phyloP scores from a whole-genome alignment of 2,888 invertebrate species.

The Steinernema carpocapsae region DNA sequence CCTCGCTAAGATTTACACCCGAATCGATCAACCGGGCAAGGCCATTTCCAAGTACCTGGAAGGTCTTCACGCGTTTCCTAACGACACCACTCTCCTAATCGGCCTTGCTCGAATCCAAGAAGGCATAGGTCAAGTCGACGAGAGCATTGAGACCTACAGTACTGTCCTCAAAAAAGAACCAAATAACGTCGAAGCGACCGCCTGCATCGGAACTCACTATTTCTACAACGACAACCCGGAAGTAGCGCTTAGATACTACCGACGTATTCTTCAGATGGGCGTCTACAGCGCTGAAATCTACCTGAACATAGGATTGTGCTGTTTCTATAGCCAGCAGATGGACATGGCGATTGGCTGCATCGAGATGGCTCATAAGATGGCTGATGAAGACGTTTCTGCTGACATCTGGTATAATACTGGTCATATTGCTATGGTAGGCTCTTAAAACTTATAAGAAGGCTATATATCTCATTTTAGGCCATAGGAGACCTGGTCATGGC shows the following conservation, averaged over 20 bases:
- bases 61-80: slow-evolving; percentile 83
- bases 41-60: slow-evolving; percentile 85
- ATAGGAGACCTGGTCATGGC: slow-evolving; percentile 83
- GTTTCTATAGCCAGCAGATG: slow-evolving; percentile 94
- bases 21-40: slow-evolving; percentile 88
- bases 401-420: slow-evolving; percentile 97
- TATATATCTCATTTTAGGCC: slow-evolving; percentile 76
- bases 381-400: slow-evolving; percentile 76
- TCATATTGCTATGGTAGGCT: slow-evolving; percentile 87
- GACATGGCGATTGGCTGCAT: slow-evolving; percentile 92
- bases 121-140: slow-evolving; percentile 75
- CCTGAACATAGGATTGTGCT: slow-evolving; percentile 78
- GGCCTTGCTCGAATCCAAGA: slow-evolving; percentile 74
- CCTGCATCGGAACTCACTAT: slow-evolving; percentile 92
- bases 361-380: slow-evolving; percentile 76
- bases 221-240: slow-evolving; percentile 98
- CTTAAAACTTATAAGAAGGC: too few relatives aligned
- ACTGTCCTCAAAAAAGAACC: slow-evolving; percentile 81
- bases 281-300: slow-evolving; percentile 87
- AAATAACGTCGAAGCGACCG: slow-evolving; percentile 92
- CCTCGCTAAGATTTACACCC: slow-evolving; percentile 79
- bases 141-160: slow-evolving; percentile 75
- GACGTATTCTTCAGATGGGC: slow-evolving; percentile 92
- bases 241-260: slow-evolving; percentile 90
- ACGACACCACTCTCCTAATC: slow-evolving; percentile 78